phyloP scores from a whole-genome alignment of 92 coral and sea anemone genomes.

The Heliopora coerulea region DNA sequence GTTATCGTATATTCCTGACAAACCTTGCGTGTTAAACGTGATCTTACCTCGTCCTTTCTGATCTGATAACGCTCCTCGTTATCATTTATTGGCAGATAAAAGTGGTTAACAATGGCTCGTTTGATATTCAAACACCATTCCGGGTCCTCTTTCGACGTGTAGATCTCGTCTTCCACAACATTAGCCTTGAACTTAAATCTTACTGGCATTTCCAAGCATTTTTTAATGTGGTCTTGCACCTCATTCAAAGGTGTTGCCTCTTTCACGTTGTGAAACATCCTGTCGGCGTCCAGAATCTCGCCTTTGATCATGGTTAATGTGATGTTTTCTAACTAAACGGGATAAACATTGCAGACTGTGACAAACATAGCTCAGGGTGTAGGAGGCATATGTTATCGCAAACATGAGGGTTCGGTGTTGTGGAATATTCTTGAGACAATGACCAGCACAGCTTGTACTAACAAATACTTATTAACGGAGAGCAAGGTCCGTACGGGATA shows the following conservation, averaged over 20 bases:
- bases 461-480: no score
- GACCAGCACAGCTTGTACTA: no score
- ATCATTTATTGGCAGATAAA: slow-evolving; percentile 61
- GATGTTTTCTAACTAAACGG: slow-evolving; percentile 20
- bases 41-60: slow-evolving; percentile 5
- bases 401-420: no score
- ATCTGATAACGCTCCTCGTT: slow-evolving; percentile 16
- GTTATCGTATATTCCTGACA: no score
- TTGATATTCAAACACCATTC: slow-evolving; percentile 86
- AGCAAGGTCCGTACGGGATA: no score
- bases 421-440: no score
- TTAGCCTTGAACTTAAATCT: slow-evolving; percentile 39
- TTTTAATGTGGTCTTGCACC: slow-evolving; percentile 30
- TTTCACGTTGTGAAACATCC: background rate
- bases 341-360: background rate
- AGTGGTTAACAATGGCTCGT: slow-evolving; percentile 74
- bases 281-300: slow-evolving; percentile 12
- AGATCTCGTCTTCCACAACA: slow-evolving; percentile 52
- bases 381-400: no score
- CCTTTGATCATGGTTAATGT: background rate
- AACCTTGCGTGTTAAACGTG: no score
- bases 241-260: slow-evolving; percentile 20
- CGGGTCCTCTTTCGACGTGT: slow-evolving; percentile 55
- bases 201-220: slow-evolving; percentile 56
- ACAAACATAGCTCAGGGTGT: no score